These are phyloP conservation scores for Montipora sp. DNA, from an alignment of 64 coral and sea anemone species.

Conservation along the genomic window DNA sequence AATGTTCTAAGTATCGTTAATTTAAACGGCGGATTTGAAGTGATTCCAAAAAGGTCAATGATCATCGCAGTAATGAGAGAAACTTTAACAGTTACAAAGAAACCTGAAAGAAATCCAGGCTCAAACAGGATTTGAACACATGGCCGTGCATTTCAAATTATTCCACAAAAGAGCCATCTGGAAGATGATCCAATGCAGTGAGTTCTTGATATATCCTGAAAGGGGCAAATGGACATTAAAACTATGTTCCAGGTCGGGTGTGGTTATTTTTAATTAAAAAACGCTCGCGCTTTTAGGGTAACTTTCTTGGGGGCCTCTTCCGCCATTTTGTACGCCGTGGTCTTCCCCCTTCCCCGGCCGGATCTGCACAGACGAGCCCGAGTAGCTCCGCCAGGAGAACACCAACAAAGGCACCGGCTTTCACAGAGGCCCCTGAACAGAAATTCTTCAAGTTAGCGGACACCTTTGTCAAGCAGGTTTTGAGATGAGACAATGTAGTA, in stretches of 20 bases:
- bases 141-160: no score
- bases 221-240: no score
- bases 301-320: slow-evolving; percentile 82
- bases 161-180: no score
- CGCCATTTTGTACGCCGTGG: slow-evolving; percentile 84
- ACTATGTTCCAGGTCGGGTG: no score
- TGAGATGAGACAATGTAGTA: slow-evolving; percentile 18
- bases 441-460: slow-evolving; percentile 90
- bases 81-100: no score
- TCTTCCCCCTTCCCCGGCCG: slow-evolving; percentile 72
- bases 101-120: no score
- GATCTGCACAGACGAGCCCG: slow-evolving; percentile 58
- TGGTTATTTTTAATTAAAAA: no score
- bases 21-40: neutral
- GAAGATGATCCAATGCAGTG: no score
- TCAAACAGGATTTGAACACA: no score
- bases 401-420: slow-evolving; percentile 77
- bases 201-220: no score
- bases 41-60: neutral
- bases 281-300: slow-evolving; percentile 18
- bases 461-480: slow-evolving; percentile 81
- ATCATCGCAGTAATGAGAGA: no score
- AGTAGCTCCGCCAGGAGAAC: slow-evolving; percentile 64
- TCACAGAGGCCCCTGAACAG: slow-evolving; percentile 88
- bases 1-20: no score